Evolutionary conservation across 2,797 vertebrate genomes (phyloP).

Genomic region (Coendou prehensilis): DNA sequence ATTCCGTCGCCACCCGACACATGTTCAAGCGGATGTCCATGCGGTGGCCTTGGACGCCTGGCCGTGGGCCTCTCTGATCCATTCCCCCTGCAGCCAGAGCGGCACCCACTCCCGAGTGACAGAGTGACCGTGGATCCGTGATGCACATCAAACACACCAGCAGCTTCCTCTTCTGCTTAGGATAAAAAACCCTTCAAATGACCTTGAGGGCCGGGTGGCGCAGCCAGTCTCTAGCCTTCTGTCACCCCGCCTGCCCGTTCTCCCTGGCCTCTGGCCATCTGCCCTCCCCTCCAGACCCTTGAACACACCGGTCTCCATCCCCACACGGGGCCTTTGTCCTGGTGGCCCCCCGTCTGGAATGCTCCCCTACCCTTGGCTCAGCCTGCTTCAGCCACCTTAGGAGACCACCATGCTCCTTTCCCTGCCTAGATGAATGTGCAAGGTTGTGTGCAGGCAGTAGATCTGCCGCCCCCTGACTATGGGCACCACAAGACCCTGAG

Average conservation of each 20-base stretch:
- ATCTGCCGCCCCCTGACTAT: not conserved
- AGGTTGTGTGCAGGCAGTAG: not conserved
- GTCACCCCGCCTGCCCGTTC: not conserved
- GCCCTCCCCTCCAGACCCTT: not conserved
- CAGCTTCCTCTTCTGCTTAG: not conserved
- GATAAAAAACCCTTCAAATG: not conserved
- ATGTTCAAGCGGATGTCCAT: not conserved
- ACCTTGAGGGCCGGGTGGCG: not conserved
- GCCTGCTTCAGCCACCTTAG: not conserved
- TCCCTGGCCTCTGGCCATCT: not conserved
- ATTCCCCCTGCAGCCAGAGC: no score
- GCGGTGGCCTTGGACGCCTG: not conserved
- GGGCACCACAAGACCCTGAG: not conserved
- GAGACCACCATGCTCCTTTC: not conserved
- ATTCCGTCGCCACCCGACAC: not conserved
- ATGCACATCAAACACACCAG: not conserved
- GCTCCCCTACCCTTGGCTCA: no score
- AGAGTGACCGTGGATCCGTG: not conserved
- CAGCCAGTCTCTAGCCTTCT: not conserved
- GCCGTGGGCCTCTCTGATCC: not conserved
- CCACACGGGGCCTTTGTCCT: not conserved
- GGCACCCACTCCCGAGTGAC: not conserved
- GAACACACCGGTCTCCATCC: not conserved
- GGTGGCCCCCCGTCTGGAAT: no score
- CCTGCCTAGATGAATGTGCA: not conserved